Evolutionary conservation across 37 sponge, comb jelly and placozoan genomes (phyloP), one percentile per base, ranked within the genome.

Genomic region (Hormiphora californensis): DNA sequence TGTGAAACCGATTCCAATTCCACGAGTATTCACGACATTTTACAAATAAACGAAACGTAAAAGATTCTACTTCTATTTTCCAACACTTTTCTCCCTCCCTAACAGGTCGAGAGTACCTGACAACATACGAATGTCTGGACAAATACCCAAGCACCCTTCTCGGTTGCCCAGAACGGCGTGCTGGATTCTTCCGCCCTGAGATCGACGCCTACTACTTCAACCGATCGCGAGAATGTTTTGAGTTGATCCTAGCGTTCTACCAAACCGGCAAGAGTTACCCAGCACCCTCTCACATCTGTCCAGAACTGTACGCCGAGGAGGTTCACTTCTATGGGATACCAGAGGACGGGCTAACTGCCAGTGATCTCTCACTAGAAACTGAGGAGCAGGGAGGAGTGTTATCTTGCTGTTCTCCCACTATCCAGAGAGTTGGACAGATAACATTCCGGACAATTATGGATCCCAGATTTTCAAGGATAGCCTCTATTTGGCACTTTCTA

Each of bases 171-270:
- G 23, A 5, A 5, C 30, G 27, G n/a, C 61, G 61, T 28, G 61
- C n/a, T 4, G 27, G 27, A 30, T 57, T 28, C 61, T 57, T 19
- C 61, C n/a, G 61, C 4, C 61, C 61, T 4, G 61, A 57, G 30
- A 57, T 57, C n/a, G 27, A 57, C n/a, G 7, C 61, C n/a, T 57
- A 57, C 61, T 57, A 57, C 61, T 57, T 57, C 61, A 57, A 57
- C 61, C 9, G 61, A 19, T 57, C 61, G 5, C 9, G 61, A 19
- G 30, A 5, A 57, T 57, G 61, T 12, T 57, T 57, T 57, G 61
- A 57, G 23, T 28, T 30, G 23, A 57, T 57, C 61, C 61, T 57
- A 57, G 61, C 61, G 9, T 57, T 57, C 27, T 57, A 57, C 27
- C 61, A 57, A 15, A 57, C 61, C 7, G 61, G 61, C 23, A 57